Base-by-base conservation (phyloP, 2,113 vertebrate species). In the Tetraodon nigroviridis region DNA sequence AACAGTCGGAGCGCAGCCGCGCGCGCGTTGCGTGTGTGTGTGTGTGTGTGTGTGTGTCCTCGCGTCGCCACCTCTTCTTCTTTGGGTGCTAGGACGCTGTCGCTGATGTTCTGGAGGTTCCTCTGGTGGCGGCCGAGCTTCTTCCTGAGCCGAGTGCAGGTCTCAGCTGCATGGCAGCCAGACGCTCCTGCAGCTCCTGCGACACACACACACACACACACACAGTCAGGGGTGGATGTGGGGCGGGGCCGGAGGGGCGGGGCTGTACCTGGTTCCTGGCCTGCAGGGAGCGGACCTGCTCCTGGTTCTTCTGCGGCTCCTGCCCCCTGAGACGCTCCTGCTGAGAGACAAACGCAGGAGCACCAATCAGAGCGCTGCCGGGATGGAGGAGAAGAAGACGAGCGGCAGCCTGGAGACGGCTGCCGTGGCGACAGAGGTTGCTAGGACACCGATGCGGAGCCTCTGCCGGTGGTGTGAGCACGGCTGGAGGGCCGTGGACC, bases 131-230 rank as follows among this genome's bases (percentile, higher is more conserved):
- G 89, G 89, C 73, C 90, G 91, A 0, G 91, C 90, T 19, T 88
- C 87, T 56, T 96, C 92, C 65, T 81, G 91, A 37, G 78, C 80
- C 15, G 87, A 83, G 17, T 87, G 88, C 18, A 97, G 78, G 56
- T 98, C 91, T n/a, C 52, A 76, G 73, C 82, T 90, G 91, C 92
- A 94, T 83, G 64, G 94, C 90, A 27, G 75, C 75, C 22, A 95
- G 83, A 75, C 85, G 93, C 71, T 92, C 84, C 88, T 95, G 94
- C 70, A 99, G 88, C 84, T 91, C 87, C 95, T 99, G 73, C 24
- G 64, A 42, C 41, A 42, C 41, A 29, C 42, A 14, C 13, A 22
- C 17, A 60, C 45, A 4, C 12, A 8, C 15, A 15, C 1, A 5
- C 19, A 21, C 12, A 12, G 19, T 51, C 49, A 51, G 13, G 50